A percentile compares a stretch with the other conserved stretches of the same genome.
Evolutionary conservation across 2,797 vertebrate species (phyloP).

Genomic region (Hyperoplus lanceolatus): DNA sequence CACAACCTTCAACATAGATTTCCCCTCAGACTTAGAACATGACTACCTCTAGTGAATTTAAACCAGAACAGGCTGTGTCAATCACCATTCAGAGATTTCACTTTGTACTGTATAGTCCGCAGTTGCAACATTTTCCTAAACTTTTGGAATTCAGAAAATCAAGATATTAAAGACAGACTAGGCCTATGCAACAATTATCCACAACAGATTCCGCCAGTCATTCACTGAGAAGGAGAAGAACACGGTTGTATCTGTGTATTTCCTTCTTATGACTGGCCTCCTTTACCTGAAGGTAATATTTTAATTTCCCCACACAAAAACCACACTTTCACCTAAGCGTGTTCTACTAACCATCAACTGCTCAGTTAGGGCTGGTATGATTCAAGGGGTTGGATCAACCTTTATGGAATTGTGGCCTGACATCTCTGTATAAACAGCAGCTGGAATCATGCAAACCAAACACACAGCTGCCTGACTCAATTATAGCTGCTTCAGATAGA

Average conservation of each 20-base stretch:
- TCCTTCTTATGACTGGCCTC: background rate
- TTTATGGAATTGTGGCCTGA: constrained; percentile 13
- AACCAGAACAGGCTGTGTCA: constrained; percentile 29
- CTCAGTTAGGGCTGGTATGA: constrained; percentile 33
- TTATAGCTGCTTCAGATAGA: constrained; percentile 21
- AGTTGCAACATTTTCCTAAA: constrained; percentile 11
- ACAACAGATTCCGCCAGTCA: constrained; percentile 5
- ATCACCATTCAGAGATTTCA: constrained; percentile 28
- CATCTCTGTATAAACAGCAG: constrained; percentile 25
- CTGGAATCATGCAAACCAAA: constrained; percentile 9
- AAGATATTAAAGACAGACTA: constrained; percentile 2
- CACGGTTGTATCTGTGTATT: background rate
- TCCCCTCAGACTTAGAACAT: constrained; percentile 32
- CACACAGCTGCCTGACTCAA: background rate
- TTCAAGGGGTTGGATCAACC: constrained; percentile 37
- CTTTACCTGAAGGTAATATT: background rate
- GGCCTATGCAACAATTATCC: background rate
- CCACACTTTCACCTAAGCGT: constrained; percentile 35
- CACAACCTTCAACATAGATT: constrained; percentile 26
- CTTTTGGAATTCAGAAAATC: constrained; percentile 33
- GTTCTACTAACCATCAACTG: constrained; percentile 22
- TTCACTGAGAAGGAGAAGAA: background rate
- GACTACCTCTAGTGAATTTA: constrained; percentile 6
- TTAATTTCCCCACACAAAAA: constrained; percentile 15
- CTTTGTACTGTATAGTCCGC: constrained; percentile 19